phyloP scores from a whole-genome alignment of 2,797 vertebrate species.

The Pelobates cultripes region DNA sequence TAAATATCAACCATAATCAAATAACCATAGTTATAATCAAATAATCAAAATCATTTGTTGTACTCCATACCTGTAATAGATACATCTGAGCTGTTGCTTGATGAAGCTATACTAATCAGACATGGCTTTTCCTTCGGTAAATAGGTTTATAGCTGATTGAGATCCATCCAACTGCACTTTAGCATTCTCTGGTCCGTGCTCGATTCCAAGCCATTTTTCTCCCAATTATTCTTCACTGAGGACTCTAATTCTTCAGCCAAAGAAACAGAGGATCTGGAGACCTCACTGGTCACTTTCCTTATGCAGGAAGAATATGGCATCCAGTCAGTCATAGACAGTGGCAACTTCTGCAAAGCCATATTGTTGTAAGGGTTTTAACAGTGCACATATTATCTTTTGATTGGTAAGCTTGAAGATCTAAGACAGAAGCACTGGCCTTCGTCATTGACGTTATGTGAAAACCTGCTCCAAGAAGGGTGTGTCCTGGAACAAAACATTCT shows the following conservation, averaged over 20 bases:
- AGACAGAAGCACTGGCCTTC: constrained; percentile 76
- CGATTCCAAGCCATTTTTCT: constrained; percentile 62
- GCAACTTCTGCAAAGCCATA: constrained; percentile 62
- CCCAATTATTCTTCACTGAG: constrained; percentile 79
- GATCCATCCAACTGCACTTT: constrained; percentile 70
- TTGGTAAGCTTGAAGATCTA: constrained; percentile 71
- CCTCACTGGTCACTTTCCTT: constrained; percentile 62
- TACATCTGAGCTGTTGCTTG: constrained; percentile 74
- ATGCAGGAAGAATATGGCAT: constrained; percentile 66
- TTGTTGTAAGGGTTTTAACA: constrained; percentile 60
- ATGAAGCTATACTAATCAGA: constrained; percentile 81
- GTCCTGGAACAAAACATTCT: constrained; percentile 76
- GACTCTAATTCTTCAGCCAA: constrained; percentile 65
- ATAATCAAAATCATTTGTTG: too few relatives aligned
- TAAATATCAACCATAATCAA: too few relatives aligned
- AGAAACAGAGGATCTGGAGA: constrained; percentile 72
- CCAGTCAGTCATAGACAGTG: constrained; percentile 64
- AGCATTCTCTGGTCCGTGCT: accelerated
- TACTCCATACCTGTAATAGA: constrained; percentile 77
- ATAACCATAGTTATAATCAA: too few relatives aligned
- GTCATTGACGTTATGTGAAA: constrained; percentile 82
- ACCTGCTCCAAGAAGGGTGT: constrained; percentile 82
- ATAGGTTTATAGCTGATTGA: constrained; percentile 74
- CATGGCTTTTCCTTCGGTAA: constrained; percentile 76
- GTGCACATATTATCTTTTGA: constrained; percentile 74